Percentiles rank a stretch among this genome's conserved stretches.
These are phyloP conservation scores for Cacoxenus indagator DNA, from an alignment of 2,888 invertebrate species.

Conservation along the genomic window DNA sequence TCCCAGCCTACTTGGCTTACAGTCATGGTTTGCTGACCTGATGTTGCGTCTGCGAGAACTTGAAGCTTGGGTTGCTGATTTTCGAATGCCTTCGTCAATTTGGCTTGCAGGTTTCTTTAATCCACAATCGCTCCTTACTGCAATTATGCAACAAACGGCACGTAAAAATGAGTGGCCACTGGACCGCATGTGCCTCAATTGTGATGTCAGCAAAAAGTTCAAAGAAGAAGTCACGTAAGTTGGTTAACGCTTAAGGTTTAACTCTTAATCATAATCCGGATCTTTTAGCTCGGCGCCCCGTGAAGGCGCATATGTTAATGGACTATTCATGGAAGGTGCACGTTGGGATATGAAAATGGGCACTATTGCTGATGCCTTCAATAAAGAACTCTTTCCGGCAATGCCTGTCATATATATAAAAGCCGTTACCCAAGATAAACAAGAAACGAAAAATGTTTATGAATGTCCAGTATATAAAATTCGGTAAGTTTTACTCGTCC, in stretches of 20 bases:
- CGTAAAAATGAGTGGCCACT: conserved; percentile 96
- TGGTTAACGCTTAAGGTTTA: background rate
- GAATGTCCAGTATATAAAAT: conserved; percentile 97
- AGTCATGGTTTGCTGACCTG: conserved; percentile 90
- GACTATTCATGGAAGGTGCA: conserved; percentile 93
- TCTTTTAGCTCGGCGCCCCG: conserved; percentile 80
- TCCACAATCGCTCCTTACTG: conserved; percentile 95
- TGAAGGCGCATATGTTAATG: conserved; percentile 92
- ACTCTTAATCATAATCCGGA: conserved; percentile 13
- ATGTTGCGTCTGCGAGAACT: conserved; percentile 83
- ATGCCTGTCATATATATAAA: conserved; percentile 93
- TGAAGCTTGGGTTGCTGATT: conserved; percentile 91
- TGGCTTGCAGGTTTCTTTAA: conserved; percentile 98
- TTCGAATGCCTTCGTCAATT: conserved; percentile 87
- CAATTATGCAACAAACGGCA: conserved; percentile 97
- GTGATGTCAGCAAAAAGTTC: conserved; percentile 92
- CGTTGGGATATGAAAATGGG: conserved; percentile 88
- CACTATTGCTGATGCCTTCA: conserved; percentile 84
- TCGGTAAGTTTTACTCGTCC: conserved; percentile 66
- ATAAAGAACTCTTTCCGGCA: conserved; percentile 91
- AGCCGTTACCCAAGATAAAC: conserved; percentile 89
- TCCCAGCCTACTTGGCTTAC: conserved; percentile 86
- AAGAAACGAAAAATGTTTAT: conserved; percentile 88
- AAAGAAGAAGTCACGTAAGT: conserved; percentile 85
- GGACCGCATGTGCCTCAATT: conserved; percentile 95